These are phyloP conservation scores for Syngnathus rostellatus DNA, from an alignment of 2,797 vertebrate genomes.

Conservation along the genomic window DNA sequence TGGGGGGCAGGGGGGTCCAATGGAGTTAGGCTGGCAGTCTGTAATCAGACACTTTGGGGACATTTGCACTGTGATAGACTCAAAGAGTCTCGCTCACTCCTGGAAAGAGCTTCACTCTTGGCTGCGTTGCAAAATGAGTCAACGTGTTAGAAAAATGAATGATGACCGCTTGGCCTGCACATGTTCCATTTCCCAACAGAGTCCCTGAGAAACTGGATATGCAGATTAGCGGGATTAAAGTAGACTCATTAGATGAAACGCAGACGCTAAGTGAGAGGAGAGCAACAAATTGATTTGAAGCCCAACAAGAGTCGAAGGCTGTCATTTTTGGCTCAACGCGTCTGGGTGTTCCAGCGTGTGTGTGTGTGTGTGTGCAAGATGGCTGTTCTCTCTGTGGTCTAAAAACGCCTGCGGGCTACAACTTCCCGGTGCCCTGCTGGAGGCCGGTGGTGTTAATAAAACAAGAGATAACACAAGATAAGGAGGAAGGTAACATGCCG, in stretches of 20 bases:
- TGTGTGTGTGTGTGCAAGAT: constrained; percentile 6
- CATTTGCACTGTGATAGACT: constrained; percentile 37
- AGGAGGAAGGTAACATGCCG: constrained; percentile 30
- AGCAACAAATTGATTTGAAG: constrained; percentile 37
- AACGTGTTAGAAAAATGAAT: constrained; percentile 31
- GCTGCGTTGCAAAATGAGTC: constrained; percentile 27
- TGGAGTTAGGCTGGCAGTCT: not conserved
- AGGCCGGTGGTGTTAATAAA: constrained; percentile 20
- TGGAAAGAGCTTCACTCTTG: constrained; percentile 21
- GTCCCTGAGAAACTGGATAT: constrained; percentile 44
- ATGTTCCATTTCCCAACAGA: constrained; percentile 34
- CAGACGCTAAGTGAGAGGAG: constrained; percentile 19
- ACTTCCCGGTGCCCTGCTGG: constrained; percentile 33
- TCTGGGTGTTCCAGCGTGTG: not conserved
- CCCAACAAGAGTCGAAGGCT: constrained; percentile 6
- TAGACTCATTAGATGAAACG: constrained; percentile 27
- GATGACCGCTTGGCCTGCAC: constrained; percentile 22
- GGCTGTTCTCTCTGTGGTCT: constrained; percentile 4
- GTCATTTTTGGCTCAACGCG: constrained; percentile 25
- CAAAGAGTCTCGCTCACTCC: constrained; percentile 4
- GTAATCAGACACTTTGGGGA: constrained; percentile 28
- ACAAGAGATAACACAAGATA: constrained; percentile 40
- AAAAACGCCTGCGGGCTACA: constrained; percentile 1
- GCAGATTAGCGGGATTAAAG: constrained; percentile 42
- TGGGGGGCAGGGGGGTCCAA: not conserved